These are phyloP conservation scores for Oreamnos americanus DNA, from an alignment of 2,113 vertebrate genomes.

Conservation along the genomic window DNA sequence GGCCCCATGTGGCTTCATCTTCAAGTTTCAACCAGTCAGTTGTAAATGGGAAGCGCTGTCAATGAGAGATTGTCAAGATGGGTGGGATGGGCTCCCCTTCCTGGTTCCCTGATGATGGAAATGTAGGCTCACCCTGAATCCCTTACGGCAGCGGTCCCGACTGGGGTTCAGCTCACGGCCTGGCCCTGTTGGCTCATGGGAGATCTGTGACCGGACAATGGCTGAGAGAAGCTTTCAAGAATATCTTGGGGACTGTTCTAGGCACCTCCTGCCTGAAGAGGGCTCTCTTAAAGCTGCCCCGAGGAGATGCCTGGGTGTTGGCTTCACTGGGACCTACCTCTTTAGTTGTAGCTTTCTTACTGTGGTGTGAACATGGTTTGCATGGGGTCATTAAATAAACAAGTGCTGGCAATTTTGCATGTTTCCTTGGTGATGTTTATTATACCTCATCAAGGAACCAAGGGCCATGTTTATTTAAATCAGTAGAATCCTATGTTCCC, in stretches of 20 bases:
- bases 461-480: constrained; percentile 42
- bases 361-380: constrained; percentile 16
- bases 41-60: background rate
- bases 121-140: background rate
- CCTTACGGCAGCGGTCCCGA: background rate
- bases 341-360: background rate
- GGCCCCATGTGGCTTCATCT: background rate
- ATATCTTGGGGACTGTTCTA: background rate
- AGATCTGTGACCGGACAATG: background rate
- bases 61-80: background rate
- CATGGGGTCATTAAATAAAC: constrained; percentile 52
- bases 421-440: constrained; percentile 45
- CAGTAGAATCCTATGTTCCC: background rate
- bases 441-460: background rate
- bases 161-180: background rate
- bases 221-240: background rate
- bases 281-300: background rate
- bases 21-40: background rate
- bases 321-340: background rate
- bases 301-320: background rate
- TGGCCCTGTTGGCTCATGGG: background rate
- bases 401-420: constrained; percentile 48
- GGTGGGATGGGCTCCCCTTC: background rate
- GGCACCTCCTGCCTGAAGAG: background rate
- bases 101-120: background rate